Evolutionary conservation across 64 coral and sea anemone species (phyloP), one percentile per base, ranked within the genome.

Genomic region (Porites australiensis): DNA sequence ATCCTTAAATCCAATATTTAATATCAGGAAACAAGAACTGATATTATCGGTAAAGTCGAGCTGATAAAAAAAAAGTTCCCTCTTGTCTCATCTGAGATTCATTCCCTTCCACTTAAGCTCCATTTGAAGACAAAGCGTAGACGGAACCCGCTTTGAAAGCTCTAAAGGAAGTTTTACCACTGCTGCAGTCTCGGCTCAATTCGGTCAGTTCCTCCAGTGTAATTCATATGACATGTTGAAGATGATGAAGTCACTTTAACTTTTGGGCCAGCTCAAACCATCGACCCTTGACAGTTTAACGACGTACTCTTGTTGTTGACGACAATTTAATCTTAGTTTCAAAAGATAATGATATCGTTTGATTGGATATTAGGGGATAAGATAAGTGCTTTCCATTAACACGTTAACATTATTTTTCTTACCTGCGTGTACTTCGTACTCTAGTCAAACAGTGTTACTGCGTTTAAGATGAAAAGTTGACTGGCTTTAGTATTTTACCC

Each of bases 331-430:
- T 50, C 73, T 16, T 49, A 76, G 45, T 13, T 50, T 50, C 16
- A 19, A 76, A 37, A 76, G 47, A 76, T 50, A 46, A 76, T 76
- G 73, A 76, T 76, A 18, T 76, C 73, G 73, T 76, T 18, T 48
- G 54, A 48, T 76, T 13, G 3, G 49, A 47, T 50, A 76, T 19
- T 13, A 76, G 44, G 2, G 73, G 73, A 49, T 67, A 69, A 16
- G 58, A 68, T 47, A 82, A 50, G 3, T 77, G 10, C 12, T 61
- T 44, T 23, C 19, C 53, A 60, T 59, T 74, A 48, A 74, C 72
- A 14, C 50, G 37, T 58, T 18, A 63, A 82, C 53, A 14, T 82
- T 27, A 58, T 6, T 2, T 59, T 58, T 20, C 63, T 84, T 84
- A 84, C 62, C 81, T 84, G 73, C 15, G 6, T 55, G 51, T 19